Percentiles rank a stretch among this genome's conserved stretches.
phyloP scores from a whole-genome alignment of 1,140 invertebrate species.

The Caenorhabditis brenneri region DNA sequence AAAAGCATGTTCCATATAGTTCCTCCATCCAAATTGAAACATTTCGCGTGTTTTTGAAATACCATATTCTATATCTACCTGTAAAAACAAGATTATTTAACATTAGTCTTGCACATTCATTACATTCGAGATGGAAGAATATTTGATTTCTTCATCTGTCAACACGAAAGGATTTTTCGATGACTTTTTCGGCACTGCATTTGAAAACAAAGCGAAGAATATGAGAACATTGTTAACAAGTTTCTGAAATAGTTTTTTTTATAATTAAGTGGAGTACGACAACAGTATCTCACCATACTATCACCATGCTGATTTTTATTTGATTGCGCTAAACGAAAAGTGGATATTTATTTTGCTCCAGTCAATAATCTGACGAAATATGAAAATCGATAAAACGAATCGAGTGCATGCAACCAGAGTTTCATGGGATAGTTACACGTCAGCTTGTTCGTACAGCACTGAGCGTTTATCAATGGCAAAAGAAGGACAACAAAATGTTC shows the following conservation, averaged over 20 bases:
- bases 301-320: constrained; percentile 8
- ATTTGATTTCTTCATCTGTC: constrained; percentile 24
- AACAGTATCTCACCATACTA: not conserved
- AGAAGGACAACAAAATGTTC: not conserved
- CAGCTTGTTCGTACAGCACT: not conserved
- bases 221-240: not conserved
- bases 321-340: not conserved
- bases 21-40: constrained; percentile 72
- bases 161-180: constrained; percentile 36
- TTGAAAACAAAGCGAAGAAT: not conserved
- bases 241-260: not conserved
- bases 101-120: not conserved
- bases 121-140: constrained; percentile 42
- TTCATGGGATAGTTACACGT: not conserved
- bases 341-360: not conserved
- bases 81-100: not conserved
- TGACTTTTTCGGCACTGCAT: not conserved
- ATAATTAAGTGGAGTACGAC: not conserved
- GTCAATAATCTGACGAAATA: not conserved
- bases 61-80: constrained; percentile 17
- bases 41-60: constrained; percentile 57
- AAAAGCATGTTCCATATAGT: constrained; percentile 76
- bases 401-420: not conserved
- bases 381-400: constrained; percentile 31
- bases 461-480: not conserved